Evolutionary conservation across 2,888 invertebrate genomes (phyloP).

Genomic region (Tetragnatha montana): DNA sequence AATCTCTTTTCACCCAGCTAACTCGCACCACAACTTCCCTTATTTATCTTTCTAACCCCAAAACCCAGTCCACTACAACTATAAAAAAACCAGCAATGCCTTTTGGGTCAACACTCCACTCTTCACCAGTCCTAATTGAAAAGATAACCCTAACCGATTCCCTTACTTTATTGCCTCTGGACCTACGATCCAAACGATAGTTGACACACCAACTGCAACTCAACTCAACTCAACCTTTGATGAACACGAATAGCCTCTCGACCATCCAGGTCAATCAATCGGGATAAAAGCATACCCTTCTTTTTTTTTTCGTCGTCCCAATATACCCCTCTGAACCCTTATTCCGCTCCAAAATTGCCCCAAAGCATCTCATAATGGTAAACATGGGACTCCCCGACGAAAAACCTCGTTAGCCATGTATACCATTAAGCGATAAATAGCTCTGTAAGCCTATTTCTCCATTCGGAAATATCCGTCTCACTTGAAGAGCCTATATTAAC

Average conservation of each 20-base stretch:
- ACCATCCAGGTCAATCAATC: slow-evolving; percentile 25
- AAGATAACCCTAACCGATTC: slow-evolving; percentile 13
- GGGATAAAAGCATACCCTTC: slow-evolving; percentile 2
- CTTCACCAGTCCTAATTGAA: neutral
- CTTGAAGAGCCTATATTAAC: slow-evolving; percentile 45
- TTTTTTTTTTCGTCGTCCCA: neutral
- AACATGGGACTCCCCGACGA: slow-evolving; percentile 4
- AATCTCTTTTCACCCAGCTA: no score
- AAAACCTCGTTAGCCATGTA: slow-evolving; percentile 42
- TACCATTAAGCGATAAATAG: slow-evolving; percentile 47
- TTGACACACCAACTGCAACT: neutral
- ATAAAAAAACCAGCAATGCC: neutral
- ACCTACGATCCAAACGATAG: neutral
- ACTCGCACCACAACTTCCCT: neutral
- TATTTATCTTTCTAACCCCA: neutral
- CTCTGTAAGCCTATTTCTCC: neutral
- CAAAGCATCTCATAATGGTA: slow-evolving; percentile 26
- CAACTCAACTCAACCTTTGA: slow-evolving; percentile 10
- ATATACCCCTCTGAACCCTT: neutral
- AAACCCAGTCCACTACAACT: neutral
- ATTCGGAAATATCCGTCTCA: slow-evolving; percentile 30
- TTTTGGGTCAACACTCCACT: neutral
- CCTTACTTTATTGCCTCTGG: neutral
- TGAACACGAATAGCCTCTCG: slow-evolving; percentile 31
- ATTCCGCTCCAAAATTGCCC: neutral